Base-by-base conservation (phyloP, 2,113 vertebrate species). In the Tachysurus vachellii region DNA sequence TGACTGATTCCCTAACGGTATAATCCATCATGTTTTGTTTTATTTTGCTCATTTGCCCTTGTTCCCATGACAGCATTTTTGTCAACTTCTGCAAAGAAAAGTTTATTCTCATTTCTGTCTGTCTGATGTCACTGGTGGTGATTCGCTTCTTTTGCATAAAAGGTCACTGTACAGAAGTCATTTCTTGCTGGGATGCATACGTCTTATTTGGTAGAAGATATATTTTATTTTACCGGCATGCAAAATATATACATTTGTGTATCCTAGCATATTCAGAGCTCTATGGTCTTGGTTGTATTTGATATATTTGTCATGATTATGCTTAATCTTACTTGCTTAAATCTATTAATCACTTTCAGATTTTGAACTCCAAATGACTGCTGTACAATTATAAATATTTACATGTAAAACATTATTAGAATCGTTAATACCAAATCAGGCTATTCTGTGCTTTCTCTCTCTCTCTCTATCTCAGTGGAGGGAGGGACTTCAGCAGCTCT, bases 401-500 rank as follows among this genome's bases (percentile, higher is more conserved):
- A 28, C 77, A 80, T 36, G 36, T 17, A 14, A 14, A 8, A 14
- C 4, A 61, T 28, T 23, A 21, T 36, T 36, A 80, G 9, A 36
- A 57, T 47, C 50, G 16, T 82, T 73, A 36, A 73, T 44, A 0
- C 36, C 36, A 71, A 71, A 44, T 31, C 66, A 3, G 14, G 17
- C 66, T 70, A 44, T 73, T 21, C 13, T 66, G 8, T 8, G 26
- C 5, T 23, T 31, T 75, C 42, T 75, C 36, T 76, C 23, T 28
- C 31, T 82, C 4, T 87, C 62, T 85, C 54, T 61, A 26, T 70
- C 50, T 76, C 59, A 2, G n/a, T 80, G 36, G 76, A 90, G 82
- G 81, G 84, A 66, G 80, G 87, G 84, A 87, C 31, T 70, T n/a
- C 66, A 90, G 31, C 17, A 77, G 59, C 84, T 82, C 93, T 93